phyloP scores from a whole-genome alignment of 1,140 invertebrate genomes.

The Argopecten irradians region DNA sequence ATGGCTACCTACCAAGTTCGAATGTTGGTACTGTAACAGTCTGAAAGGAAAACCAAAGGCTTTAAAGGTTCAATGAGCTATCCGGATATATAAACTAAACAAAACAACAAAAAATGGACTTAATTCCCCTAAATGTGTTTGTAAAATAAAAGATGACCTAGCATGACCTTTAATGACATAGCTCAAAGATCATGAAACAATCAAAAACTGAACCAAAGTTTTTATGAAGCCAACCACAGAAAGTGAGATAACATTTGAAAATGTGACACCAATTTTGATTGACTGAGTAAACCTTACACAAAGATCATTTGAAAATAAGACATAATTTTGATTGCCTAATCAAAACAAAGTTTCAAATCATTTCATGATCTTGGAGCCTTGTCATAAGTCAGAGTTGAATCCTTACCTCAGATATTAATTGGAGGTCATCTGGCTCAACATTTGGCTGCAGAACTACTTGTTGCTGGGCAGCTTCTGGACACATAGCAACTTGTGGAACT shows the following conservation, averaged over 20 bases:
- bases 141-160: not conserved
- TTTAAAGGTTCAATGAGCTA: conserved; percentile 1
- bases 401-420: conserved; percentile 13
- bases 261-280: too few relatives aligned
- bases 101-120: conserved; percentile 1
- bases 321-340: too few relatives aligned
- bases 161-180: not conserved
- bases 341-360: too few relatives aligned
- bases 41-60: not conserved
- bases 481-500: conserved; percentile 15
- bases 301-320: too few relatives aligned
- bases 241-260: too few relatives aligned
- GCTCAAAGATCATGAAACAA: too few relatives aligned
- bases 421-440: not conserved
- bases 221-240: too few relatives aligned
- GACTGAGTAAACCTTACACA: too few relatives aligned
- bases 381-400: not conserved
- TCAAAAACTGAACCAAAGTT: too few relatives aligned
- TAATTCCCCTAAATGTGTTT: not conserved
- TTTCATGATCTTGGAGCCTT: too few relatives aligned
- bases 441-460: conserved; percentile 15
- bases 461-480: not conserved
- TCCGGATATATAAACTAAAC: not conserved
- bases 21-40: conserved; percentile 21
- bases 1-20: conserved; percentile 7